These are phyloP conservation scores for Caenorhabditis imperialis DNA, from an alignment of 2,888 invertebrate genomes.

Conservation along the genomic window DNA sequence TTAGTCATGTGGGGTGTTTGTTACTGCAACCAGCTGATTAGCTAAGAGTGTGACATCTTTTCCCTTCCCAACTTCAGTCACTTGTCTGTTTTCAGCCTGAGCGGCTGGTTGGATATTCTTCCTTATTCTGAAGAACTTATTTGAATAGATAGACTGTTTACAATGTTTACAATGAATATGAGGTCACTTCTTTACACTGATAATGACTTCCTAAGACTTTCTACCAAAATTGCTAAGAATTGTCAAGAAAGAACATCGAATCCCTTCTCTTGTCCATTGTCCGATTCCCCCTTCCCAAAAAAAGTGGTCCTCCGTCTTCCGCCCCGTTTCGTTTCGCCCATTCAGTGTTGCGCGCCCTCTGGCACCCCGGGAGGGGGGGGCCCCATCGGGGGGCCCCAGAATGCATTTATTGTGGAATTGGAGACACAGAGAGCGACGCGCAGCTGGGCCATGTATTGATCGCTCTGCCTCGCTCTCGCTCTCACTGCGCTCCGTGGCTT, in stretches of 20 bases:
- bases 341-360: slow-evolving; percentile 29
- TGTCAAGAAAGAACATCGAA: too few relatives aligned
- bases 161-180: too few relatives aligned
- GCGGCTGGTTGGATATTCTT: too few relatives aligned
- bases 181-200: too few relatives aligned
- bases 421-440: slow-evolving; percentile 43
- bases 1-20: too few relatives aligned
- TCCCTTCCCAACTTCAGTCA: slow-evolving; percentile 21
- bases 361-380: slow-evolving; percentile 14
- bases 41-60: slow-evolving; percentile 41
- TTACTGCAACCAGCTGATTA: slow-evolving; percentile 29
- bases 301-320: slow-evolving; percentile 19
- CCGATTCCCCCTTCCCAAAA: background rate
- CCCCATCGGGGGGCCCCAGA: slow-evolving; percentile 18
- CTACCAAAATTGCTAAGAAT: too few relatives aligned
- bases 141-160: too few relatives aligned
- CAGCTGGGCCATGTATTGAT: slow-evolving; percentile 58
- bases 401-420: slow-evolving; percentile 51
- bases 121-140: too few relatives aligned
- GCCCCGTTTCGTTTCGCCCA: slow-evolving; percentile 22
- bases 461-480: slow-evolving; percentile 13
- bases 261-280: background rate
- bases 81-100: too few relatives aligned
- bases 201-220: too few relatives aligned
- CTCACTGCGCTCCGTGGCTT: background rate